Evolutionary conservation across 23 tunicate species (phyloP), one percentile per base, ranked within the genome.

Genomic region (Trididemnum clinides): DNA sequence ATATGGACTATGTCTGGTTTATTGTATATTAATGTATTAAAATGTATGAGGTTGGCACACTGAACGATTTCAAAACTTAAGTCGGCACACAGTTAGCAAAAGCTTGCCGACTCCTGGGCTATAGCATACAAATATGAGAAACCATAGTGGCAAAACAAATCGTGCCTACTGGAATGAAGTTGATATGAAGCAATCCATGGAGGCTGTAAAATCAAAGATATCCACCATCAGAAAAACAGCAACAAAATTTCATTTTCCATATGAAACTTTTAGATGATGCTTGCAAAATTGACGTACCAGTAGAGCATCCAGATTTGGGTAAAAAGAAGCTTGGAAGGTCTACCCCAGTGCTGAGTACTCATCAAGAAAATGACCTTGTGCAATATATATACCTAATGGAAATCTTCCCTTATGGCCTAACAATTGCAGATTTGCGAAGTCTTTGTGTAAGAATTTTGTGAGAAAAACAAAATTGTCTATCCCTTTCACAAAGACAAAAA

Each of bases 121-220:
- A 44, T 15, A 44, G 54, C 15, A 10, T 44, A 44, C 25, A 10
- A 62, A 62, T 62, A 62, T 62, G 70, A 21, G 70, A 62, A 62
- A 62, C 70, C n/a, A 62, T 62, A 62, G 6, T 62, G 22, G 70
- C n/a, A 62, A 62, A 62, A 62, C 70, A 20, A 62, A 62, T 62
- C 70, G 70, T 62, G 70, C 70, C 70, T 18, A 22, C 27, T n/a
- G 70, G 23, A 62, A 62, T 62, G 70, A 62, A 62, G 26, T 23
- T 62, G 70, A 62, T 22, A 62, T 62, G 70, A 62, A 21, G n/a
- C 27, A 18, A 62, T 20, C 70, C 25, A 21, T 21, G 5, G 70
- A n/a, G n/a, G n/a, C n/a, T n/a, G n/a, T n/a, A n/a, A n/a, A n/a
- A n/a, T n/a, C n/a, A n/a, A n/a, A n/a, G 70, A 6, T 21, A 62